Evolutionary conservation across 2,797 vertebrate species (phyloP), one percentile per base, ranked within the genome.

Genomic region (Manis javanica): DNA sequence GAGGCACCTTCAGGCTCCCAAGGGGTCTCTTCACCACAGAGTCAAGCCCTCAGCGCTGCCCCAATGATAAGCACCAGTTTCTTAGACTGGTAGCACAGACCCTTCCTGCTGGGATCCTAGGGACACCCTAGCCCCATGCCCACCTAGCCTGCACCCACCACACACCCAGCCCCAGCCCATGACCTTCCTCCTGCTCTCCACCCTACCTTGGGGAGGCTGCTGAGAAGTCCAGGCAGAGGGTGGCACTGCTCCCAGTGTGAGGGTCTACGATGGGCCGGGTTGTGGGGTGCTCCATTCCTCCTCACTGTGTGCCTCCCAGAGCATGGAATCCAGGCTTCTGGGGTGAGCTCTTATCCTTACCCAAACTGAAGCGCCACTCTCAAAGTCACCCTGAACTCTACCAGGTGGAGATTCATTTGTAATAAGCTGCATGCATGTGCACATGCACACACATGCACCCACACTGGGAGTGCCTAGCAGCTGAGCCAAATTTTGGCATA

Each of bases 61-160:
- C 15, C 3, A 37, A 24, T 59, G n/a, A 55, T 71, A 81, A 71
- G 46, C 29, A 42, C 23, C 11, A 42, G 39, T 51, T 63, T 84
- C 89, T 85, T 42, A 8, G 31, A 37, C 42, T 23, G 3, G 9
- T 34, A 53, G 37, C 63, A 31, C n/a, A n/a, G 24, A 34, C 23
- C 15, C n/a, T 87, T 87, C 89, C 68, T 66, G 24, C 59, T 34
- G 16, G 39, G 55, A 29, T 59, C 63, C 53, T 78, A 87, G 55
- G 53, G 59, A 64, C 7, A 4, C 68, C n/a, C 3, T 29, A 37
- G 19, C 9, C 64, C 10, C 8, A 2, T 3, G 16, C 16, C 64
- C 34, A 34, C 86, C 81, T 21, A 72, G 46, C 14, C 39, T 16
- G 34, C 26, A 61, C 55, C 39, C 13, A 53, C 31, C 49, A 26